These are phyloP conservation scores for Notodonta ziczac DNA, from an alignment of 2,888 invertebrate genomes.

Conservation along the genomic window DNA sequence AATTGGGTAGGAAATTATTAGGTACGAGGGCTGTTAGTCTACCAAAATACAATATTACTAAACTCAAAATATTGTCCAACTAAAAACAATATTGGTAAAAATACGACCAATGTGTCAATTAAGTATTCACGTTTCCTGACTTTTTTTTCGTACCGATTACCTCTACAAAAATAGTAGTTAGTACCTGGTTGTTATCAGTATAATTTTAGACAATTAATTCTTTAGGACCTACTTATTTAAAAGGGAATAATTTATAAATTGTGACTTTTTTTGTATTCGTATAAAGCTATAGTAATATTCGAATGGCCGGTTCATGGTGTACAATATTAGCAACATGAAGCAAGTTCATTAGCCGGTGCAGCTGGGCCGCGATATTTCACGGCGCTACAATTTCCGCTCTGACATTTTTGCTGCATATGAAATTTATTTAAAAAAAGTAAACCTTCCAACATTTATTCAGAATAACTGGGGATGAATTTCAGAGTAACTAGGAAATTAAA, in stretches of 20 bases:
- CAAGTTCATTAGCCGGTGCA: conserved; percentile 73
- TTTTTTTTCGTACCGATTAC: too few species aligned
- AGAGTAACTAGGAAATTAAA: background rate
- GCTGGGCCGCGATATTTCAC: conserved; percentile 72
- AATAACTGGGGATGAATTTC: conserved; percentile 30
- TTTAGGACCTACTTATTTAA: too few species aligned
- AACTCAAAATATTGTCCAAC: too few species aligned
- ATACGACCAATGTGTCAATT: too few species aligned
- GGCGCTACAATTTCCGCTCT: conserved; percentile 63
- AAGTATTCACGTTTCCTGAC: too few species aligned
- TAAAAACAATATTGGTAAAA: too few species aligned
- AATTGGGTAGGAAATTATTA: too few species aligned
- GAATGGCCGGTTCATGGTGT: conserved; percentile 53
- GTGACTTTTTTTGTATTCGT: conserved; percentile 22
- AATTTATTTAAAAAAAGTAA: conserved; percentile 53
- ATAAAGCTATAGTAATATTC: conserved; percentile 24
- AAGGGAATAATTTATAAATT: background rate
- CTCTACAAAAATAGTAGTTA: too few species aligned
- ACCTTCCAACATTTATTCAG: conserved; percentile 37
- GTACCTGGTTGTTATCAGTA: too few species aligned
- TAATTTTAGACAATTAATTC: too few species aligned
- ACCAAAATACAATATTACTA: too few species aligned
- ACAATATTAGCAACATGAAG: conserved; percentile 73
- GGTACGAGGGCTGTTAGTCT: too few species aligned
- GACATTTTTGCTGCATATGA: conserved; percentile 68